Conservation (phyloP, 2,888 invertebrate genomes). For the Phengaris alcon region DNA sequence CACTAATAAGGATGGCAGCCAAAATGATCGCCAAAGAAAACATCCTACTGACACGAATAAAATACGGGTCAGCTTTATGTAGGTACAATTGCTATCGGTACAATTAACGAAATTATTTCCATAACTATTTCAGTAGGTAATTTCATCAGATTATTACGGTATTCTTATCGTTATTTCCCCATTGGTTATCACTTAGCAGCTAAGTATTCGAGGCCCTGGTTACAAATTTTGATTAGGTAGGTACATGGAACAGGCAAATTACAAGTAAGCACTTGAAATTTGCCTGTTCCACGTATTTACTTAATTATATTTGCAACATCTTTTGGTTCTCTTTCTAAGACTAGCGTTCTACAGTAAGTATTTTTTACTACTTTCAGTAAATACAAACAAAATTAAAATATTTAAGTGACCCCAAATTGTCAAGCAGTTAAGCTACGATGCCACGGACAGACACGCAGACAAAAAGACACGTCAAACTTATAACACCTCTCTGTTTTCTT, state of each 20-base stretch:
- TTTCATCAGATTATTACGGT: slow-evolving; percentile 18
- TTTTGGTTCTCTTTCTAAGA: no score
- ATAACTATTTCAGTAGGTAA: slow-evolving; percentile 3
- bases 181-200: neutral
- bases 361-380: no score
- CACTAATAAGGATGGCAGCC: slow-evolving; percentile 30
- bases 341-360: no score
- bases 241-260: neutral
- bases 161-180: neutral
- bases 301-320: no score
- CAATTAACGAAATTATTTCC: slow-evolving; percentile 12
- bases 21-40: slow-evolving; percentile 31
- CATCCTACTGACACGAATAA: slow-evolving; percentile 30
- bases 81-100: neutral
- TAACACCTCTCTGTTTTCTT: no score
- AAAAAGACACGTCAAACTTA: no score
- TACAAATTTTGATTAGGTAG: neutral
- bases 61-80: slow-evolving; percentile 12
- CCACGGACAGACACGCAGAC: no score
- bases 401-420: no score
- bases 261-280: no score
- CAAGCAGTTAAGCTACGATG: no score
- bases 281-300: no score
- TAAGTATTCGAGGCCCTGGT: neutral
- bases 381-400: no score